Evolutionary conservation across 2,888 invertebrate species (phyloP).

Genomic region (Macrosoma leucophasiata): DNA sequence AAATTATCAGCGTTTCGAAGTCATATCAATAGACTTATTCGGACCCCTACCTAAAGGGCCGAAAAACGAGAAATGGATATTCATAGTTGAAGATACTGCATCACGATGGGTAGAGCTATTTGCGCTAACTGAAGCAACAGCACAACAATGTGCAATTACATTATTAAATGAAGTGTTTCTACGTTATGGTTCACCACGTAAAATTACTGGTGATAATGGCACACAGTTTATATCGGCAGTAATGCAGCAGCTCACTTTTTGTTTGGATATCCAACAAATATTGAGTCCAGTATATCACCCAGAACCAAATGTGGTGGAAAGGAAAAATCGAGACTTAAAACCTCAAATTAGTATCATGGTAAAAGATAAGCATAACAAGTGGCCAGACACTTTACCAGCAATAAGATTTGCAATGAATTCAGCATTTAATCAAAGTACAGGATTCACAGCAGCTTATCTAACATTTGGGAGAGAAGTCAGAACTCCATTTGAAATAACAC

Average conservation of each 20-base stretch:
- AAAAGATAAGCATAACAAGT: slow-evolving; percentile 27
- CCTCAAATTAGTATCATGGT: slow-evolving; percentile 19
- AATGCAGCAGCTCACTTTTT: slow-evolving; percentile 25
- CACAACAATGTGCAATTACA: slow-evolving; percentile 29
- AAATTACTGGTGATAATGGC: slow-evolving; percentile 22
- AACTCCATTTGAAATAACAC: slow-evolving; percentile 18
- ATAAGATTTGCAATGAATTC: slow-evolving; percentile 47
- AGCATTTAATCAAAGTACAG: slow-evolving; percentile 8
- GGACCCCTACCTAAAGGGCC: slow-evolving; percentile 17
- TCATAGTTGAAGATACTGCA: slow-evolving; percentile 22
- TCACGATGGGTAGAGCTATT: slow-evolving; percentile 38
- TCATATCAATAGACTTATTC: slow-evolving; percentile 22
- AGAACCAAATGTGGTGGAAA: slow-evolving; percentile 21
- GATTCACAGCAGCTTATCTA: slow-evolving; percentile 28
- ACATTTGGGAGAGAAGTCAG: slow-evolving; percentile 31
- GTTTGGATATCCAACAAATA: slow-evolving; percentile 29
- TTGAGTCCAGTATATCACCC: slow-evolving; percentile 25
- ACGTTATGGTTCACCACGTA: slow-evolving; percentile 20
- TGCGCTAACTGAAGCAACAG: slow-evolving; percentile 30
- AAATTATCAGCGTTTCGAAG: slow-evolving; percentile 16
- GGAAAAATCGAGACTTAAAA: slow-evolving; percentile 24
- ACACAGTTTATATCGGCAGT: slow-evolving; percentile 19
- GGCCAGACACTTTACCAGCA: slow-evolving; percentile 32
- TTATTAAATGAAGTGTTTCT: slow-evolving; percentile 32
- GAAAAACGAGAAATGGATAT: slow-evolving; percentile 16